Percentiles rank a stretch among this genome's conserved stretches.
phyloP scores from a whole-genome alignment of 1,140 invertebrate species.

The Trichoplusia ni region DNA sequence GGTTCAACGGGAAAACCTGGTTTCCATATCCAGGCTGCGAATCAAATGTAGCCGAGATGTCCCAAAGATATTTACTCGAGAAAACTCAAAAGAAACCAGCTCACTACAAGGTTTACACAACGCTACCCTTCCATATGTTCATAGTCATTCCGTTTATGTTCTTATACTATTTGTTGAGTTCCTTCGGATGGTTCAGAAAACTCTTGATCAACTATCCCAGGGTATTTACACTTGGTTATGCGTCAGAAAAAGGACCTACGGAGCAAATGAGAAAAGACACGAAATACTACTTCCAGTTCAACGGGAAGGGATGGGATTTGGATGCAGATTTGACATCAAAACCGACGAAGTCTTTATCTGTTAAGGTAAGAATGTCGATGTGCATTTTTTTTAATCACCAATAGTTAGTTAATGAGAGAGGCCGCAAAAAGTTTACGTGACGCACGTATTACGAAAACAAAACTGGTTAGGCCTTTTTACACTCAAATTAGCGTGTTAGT shows the following conservation, averaged over 20 bases:
- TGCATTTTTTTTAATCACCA: background rate
- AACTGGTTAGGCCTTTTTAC: too few species aligned
- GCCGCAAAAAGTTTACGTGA: too few species aligned
- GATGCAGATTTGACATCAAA: slow-evolving; percentile 75
- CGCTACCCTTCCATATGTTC: slow-evolving; percentile 75
- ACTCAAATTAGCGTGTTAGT: too few species aligned
- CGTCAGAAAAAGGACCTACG: slow-evolving; percentile 86
- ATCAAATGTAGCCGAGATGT: slow-evolving; percentile 88
- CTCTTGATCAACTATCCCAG: slow-evolving; percentile 85
- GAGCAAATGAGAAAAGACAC: slow-evolving; percentile 83
- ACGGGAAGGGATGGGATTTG: slow-evolving; percentile 89
- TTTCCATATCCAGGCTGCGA: slow-evolving; percentile 91
- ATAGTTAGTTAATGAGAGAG: too few species aligned
- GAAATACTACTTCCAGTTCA: slow-evolving; percentile 86
- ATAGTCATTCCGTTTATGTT: slow-evolving; percentile 82
- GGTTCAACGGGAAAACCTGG: slow-evolving; percentile 85
- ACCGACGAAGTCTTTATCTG: slow-evolving; percentile 17
- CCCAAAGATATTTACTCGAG: slow-evolving; percentile 88
- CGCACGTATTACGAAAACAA: too few species aligned
- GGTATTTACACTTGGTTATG: slow-evolving; percentile 87
- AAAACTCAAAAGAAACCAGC: slow-evolving; percentile 87
- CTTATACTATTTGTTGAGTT: slow-evolving; percentile 85
- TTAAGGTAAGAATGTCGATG: slow-evolving; percentile 22
- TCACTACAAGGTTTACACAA: slow-evolving; percentile 84
- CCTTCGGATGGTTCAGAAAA: slow-evolving; percentile 80